Base-by-base conservation (phyloP, 2,797 vertebrate genomes). In the Trachops cirrhosus region DNA sequence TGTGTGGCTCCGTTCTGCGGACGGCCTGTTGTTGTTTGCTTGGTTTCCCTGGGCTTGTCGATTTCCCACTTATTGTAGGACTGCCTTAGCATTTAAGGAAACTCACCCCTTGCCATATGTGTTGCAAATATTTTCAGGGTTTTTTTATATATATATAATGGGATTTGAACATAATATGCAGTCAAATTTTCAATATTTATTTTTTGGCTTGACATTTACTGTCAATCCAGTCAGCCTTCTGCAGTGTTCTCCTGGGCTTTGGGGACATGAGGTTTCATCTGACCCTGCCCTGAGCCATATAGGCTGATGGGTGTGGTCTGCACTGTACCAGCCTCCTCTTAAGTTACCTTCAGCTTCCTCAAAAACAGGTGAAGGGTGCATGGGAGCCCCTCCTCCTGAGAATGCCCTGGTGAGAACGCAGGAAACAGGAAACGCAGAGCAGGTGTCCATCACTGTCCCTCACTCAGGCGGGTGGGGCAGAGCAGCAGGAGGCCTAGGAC, bases 131-230 rank as follows among this genome's bases (percentile, higher is more conserved):
- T 95, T 97, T 95, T 86, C 75, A 96, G 89, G 95, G 82, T 21
- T 78, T 78, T 77, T 34, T 57, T 8, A 22, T 44, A 50, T 52
- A 21, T 52, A 21, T 52, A 50, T 46, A 91, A 86, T 75, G 34
- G 86, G 54, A 89, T 97, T 97, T 93, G 90, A 96, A 94, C 93
- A 94, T 95, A 86, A 95, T 59, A 95, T 80, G 68, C 91, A 68
- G 87, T 95, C 78, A 73, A 84, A 80, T 95, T 94, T 94, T 96
- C 95, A 97, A 96, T 97, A 95, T 97, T 97, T 96, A 93, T 95
- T 97, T 96, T 93, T 84, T 96, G 86, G 52, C 75, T 96, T 97
- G 93, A 95, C 97, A 94, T 97, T 97, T 94, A 74, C 88, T 92
- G 91, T 96, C 93, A 93, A 83, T 37, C n/a, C 68, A 78, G 21